Evolutionary conservation across 2,113 vertebrate species (phyloP), one percentile per base, ranked within the genome.

Genomic region (Pardalotus punctatus): DNA sequence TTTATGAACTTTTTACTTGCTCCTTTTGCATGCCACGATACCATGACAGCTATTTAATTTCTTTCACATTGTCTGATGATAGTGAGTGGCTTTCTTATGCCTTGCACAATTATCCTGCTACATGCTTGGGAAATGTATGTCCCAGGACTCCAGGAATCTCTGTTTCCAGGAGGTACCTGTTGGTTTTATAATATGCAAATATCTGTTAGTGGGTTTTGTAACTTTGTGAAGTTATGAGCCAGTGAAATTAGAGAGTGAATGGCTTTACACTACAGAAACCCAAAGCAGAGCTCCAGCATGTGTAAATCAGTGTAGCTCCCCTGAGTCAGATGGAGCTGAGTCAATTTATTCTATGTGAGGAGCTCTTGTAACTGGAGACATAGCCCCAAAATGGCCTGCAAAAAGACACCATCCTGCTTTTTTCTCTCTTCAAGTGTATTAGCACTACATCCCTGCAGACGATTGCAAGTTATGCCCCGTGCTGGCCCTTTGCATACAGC

Each of bases 151-250:
- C 65, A 74, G 57, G 90, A 95, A 81, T 4, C 20, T 22, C 76
- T 81, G 54, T 65, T 95, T 84, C 67, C 70, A 93, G 82, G 79
- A 58, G 0, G 0, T 62, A 56, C 54, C 64, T 78, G 24, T 56
- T 72, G 47, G 36, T 42, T 96, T 96, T 76, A 84, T 36, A 92
- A 69, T 15, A 82, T 21, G 38, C 20, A 80, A 94, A 80, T 82
- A 87, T 42, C 73, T 90, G 18, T 51, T 72, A 4, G 3, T 62
- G n/a, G 14, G 31, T 92, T 92, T 77, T 43, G 79, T 85, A 80
- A 61, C 22, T 36, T 85, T 9, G 23, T 24, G 40, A 92, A 92
- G 71, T 11, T 78, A 48, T 10, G 15, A 87, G 50, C 40, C 40
- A 40, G 31, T 47, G 42, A 82, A 90, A 72, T 53, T 27, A 77